phyloP scores from a whole-genome alignment of 2,888 invertebrate genomes.

The Chelonus formosanus region DNA sequence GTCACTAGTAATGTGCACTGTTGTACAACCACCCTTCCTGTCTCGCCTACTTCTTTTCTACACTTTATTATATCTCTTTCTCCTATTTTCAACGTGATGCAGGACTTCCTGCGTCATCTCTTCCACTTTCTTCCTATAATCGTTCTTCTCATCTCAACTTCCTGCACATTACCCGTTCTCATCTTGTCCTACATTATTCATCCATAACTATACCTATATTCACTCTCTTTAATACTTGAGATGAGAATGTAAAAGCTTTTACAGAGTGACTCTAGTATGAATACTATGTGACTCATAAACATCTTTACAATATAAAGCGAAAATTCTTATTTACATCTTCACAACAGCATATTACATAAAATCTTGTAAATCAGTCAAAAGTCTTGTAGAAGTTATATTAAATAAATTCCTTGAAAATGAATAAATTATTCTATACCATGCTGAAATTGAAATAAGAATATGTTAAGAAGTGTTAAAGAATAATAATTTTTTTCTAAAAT shows the following conservation, averaged over 20 bases:
- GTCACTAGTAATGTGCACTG: too few species aligned
- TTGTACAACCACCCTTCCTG: conserved; percentile 11
- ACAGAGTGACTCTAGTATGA: not conserved
- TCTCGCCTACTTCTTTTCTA: conserved; percentile 1
- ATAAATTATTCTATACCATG: too few species aligned
- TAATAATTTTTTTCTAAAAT: too few species aligned
- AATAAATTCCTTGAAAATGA: too few species aligned
- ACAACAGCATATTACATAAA: too few species aligned
- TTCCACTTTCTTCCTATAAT: conserved; percentile 24
- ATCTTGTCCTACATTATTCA: conserved; percentile 36
- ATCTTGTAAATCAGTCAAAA: too few species aligned
- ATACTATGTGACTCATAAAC: too few species aligned
- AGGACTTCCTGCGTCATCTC: conserved; percentile 27
- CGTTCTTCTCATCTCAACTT: conserved; percentile 11
- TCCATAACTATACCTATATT: conserved; percentile 27
- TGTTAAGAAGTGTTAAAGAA: too few species aligned
- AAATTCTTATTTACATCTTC: not conserved
- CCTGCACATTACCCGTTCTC: conserved; percentile 24
- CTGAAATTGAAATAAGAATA: too few species aligned
- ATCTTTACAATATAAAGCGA: conserved; percentile 27
- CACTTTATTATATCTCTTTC: conserved; percentile 1
- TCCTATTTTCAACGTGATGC: conserved; percentile 9
- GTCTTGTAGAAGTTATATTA: too few species aligned
- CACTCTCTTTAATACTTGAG: not conserved
- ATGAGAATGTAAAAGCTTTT: not conserved